These are phyloP conservation scores for Morpho deidamia DNA, from an alignment of 2,888 invertebrate species.

Conservation along the genomic window DNA sequence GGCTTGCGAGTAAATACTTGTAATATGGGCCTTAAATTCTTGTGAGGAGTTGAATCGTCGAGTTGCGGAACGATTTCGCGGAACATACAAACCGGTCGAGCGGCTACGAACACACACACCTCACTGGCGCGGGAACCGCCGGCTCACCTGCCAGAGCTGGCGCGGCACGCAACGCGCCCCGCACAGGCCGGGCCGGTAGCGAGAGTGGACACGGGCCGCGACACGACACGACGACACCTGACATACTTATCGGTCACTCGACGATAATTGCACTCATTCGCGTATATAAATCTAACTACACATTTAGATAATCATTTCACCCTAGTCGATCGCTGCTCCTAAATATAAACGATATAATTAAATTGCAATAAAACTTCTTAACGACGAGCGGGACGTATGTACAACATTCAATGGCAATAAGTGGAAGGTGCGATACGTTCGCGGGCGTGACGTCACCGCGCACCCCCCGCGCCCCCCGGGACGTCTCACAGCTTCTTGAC, in stretches of 20 bases:
- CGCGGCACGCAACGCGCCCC: neutral
- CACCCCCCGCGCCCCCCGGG: slow-evolving; percentile 26
- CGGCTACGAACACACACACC: neutral
- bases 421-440: slow-evolving; percentile 32
- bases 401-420: slow-evolving; percentile 34
- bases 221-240: neutral
- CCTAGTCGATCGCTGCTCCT: slow-evolving; percentile 45
- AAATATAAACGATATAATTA: slow-evolving; percentile 34
- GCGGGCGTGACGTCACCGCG: slow-evolving; percentile 24
- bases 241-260: slow-evolving; percentile 54
- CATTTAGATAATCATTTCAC: slow-evolving; percentile 63
- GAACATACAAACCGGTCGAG: neutral
- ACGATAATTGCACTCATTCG: slow-evolving; percentile 63
- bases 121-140: neutral
- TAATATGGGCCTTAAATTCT: no score
- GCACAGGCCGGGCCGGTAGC: neutral
- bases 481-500: slow-evolving; percentile 89
- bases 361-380: slow-evolving; percentile 36
- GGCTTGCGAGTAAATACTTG: no score
- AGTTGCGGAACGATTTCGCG: neutral
- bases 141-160: neutral
- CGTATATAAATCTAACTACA: slow-evolving; percentile 56
- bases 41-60: neutral
- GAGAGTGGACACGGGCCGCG: neutral
- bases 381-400: slow-evolving; percentile 31